phyloP scores from a whole-genome alignment of 2,797 vertebrate genomes.

The Sebastes oblongus region DNA sequence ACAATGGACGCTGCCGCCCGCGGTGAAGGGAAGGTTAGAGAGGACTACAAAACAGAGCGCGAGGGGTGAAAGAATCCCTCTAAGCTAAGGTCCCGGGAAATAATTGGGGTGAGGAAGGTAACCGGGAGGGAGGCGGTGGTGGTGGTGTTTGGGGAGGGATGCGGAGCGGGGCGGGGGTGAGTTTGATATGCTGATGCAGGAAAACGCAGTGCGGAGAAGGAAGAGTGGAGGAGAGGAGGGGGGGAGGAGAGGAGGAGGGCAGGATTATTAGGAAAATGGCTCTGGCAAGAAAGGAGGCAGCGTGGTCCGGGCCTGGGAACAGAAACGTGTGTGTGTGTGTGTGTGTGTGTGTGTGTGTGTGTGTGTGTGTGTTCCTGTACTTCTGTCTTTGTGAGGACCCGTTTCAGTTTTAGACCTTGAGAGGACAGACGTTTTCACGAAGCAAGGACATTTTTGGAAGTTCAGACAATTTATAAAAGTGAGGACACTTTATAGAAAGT shows the following conservation, averaged over 20 bases:
- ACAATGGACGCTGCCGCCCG: conserved; percentile 22
- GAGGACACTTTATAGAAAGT: neutral
- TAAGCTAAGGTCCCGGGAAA: conserved; percentile 50
- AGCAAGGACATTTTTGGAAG: neutral
- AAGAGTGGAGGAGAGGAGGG: neutral
- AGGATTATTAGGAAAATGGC: conserved; percentile 60
- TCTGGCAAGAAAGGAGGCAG: conserved; percentile 23
- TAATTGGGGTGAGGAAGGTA: conserved; percentile 66
- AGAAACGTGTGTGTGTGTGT: conserved; percentile 1
- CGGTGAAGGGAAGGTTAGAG: conserved; percentile 25
- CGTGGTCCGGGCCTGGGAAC: conserved; percentile 21
- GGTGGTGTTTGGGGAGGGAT: conserved; percentile 32
- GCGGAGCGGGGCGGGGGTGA: conserved; percentile 11
- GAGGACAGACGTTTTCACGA: neutral
- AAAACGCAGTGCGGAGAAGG: conserved; percentile 49
- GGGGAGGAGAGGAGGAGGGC: conserved; percentile 7
- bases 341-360: neutral
- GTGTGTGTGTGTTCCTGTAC: neutral
- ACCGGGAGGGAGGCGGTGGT: conserved; percentile 13
- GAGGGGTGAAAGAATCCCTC: conserved; percentile 25
- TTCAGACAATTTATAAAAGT: neutral
- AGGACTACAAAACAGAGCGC: conserved; percentile 24
- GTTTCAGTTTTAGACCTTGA: neutral
- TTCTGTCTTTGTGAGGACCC: conserved; percentile 14
- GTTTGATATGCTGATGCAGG: conserved; percentile 62